Evolutionary conservation across 2,797 vertebrate genomes (phyloP).

Genomic region (Melanogrammus aeglefinus): DNA sequence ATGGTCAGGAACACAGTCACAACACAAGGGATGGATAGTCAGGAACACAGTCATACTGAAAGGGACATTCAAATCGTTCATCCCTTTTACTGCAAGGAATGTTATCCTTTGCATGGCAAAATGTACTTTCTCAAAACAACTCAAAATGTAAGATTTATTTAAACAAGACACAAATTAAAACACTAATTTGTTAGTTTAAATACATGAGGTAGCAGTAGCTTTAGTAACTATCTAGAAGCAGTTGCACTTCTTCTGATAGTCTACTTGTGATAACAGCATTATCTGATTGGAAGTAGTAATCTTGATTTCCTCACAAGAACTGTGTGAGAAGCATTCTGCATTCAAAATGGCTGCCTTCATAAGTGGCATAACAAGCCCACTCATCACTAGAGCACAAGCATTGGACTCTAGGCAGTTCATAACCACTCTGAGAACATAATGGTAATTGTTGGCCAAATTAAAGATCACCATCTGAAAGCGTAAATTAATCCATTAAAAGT

Average conservation of each 20-base stretch:
- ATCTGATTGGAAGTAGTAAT: background rate
- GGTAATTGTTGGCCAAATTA: background rate
- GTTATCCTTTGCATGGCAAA: too few relatives aligned
- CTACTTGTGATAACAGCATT: background rate
- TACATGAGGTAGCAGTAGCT: background rate
- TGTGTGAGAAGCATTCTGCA: background rate
- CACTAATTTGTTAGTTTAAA: background rate
- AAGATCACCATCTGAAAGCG: background rate
- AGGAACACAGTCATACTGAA: background rate
- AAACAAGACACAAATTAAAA: too few relatives aligned
- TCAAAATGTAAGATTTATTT: too few relatives aligned
- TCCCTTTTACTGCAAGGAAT: too few relatives aligned
- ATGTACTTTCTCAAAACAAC: too few relatives aligned
- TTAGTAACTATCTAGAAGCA: background rate
- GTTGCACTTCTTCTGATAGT: background rate
- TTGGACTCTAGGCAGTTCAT: background rate
- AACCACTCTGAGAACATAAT: background rate
- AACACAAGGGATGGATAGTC: background rate
- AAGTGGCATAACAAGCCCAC: background rate
- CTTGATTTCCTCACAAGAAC: background rate
- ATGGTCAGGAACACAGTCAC: background rate
- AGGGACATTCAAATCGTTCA: background rate
- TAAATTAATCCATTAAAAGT: background rate
- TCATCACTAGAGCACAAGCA: background rate
- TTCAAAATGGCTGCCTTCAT: background rate